A percentile compares a stretch with the other conserved stretches of the same genome.
Conservation (phyloP, 2,888 invertebrate species). For the Osmoderma eremita region DNA sequence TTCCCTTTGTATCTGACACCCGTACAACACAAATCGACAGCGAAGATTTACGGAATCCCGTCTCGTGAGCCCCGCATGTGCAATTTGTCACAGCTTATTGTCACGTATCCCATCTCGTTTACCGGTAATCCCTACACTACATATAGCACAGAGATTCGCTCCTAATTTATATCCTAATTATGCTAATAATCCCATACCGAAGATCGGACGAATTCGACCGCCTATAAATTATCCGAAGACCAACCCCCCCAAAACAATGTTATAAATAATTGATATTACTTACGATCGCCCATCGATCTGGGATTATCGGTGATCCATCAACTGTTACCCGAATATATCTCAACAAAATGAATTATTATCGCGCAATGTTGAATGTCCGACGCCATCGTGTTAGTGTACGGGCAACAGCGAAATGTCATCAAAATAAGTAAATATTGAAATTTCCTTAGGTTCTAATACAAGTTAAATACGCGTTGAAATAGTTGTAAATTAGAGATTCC, state of each 20-base stretch:
- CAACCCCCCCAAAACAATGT: constrained; percentile 9
- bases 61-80: constrained; percentile 45
- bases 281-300: constrained; percentile 14
- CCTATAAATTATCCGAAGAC: background rate
- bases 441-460: too few species aligned
- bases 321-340: constrained; percentile 22
- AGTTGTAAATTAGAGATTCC: too few species aligned
- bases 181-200: constrained; percentile 38
- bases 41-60: constrained; percentile 46
- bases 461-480: too few species aligned
- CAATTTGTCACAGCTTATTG: constrained; percentile 59
- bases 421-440: too few species aligned
- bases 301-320: constrained; percentile 30
- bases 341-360: constrained; percentile 28
- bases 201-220: constrained; percentile 1
- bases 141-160: constrained; percentile 39
- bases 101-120: constrained; percentile 56
- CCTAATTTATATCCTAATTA: constrained; percentile 49
- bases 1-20: too few species aligned
- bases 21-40: background rate
- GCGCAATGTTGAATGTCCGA: too few species aligned
- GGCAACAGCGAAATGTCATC: too few species aligned
- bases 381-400: too few species aligned
- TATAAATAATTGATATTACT: constrained; percentile 32
- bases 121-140: constrained; percentile 41